Percentiles rank a stretch among this genome's conserved stretches.
Evolutionary conservation across 2,113 vertebrate species (phyloP).

Genomic region (Erpornis zantholeuca): DNA sequence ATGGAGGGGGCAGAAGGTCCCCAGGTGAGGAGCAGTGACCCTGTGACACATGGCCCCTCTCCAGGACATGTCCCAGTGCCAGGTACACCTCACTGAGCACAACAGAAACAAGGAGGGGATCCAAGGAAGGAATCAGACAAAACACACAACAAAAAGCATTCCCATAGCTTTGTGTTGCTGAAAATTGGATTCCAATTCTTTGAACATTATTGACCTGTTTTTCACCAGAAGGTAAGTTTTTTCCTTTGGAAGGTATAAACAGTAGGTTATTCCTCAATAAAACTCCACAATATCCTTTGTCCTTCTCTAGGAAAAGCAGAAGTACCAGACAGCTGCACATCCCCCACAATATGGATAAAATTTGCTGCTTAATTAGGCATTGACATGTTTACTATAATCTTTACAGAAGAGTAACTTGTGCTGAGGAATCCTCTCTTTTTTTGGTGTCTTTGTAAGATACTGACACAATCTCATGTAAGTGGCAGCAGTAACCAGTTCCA

Average conservation of each 20-base stretch:
- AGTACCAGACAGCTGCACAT: conserved; percentile 59
- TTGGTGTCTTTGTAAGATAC: neutral
- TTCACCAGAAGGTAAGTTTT: neutral
- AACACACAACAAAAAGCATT: neutral
- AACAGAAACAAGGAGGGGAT: neutral
- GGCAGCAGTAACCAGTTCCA: neutral
- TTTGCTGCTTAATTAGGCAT: conserved; percentile 79
- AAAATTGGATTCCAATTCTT: neutral
- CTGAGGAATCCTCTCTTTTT: conserved; percentile 59
- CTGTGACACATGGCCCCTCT: neutral
- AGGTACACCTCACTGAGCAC: neutral
- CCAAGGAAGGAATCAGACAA: neutral
- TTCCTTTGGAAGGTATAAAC: neutral
- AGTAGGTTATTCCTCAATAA: neutral
- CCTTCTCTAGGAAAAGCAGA: conserved; percentile 58
- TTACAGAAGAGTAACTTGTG: conserved; percentile 71
- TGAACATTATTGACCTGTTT: neutral
- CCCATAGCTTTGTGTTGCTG: neutral
- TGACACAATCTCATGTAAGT: neutral
- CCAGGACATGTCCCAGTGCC: neutral
- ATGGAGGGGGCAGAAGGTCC: neutral
- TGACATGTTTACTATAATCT: conserved; percentile 78
- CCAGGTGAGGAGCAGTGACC: neutral
- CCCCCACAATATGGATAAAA: conserved; percentile 70
- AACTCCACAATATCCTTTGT: conserved; percentile 44